Percentiles rank a stretch among this genome's conserved stretches.
Evolutionary conservation across 1,140 invertebrate species (phyloP).

Genomic region (Galleria mellonella): DNA sequence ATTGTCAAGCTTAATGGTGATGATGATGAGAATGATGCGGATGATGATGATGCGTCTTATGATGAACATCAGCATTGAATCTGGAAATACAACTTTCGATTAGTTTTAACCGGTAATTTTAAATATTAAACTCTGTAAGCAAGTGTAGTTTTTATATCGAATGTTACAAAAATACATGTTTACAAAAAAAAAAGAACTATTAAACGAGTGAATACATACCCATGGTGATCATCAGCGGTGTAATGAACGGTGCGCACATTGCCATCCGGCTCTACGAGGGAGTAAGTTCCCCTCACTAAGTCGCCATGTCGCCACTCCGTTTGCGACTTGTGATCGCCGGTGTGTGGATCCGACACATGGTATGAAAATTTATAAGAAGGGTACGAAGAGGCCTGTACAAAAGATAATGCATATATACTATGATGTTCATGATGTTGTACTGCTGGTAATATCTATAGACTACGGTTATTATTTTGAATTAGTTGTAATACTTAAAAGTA

Average conservation of each 20-base stretch:
- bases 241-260: slow-evolving; percentile 68
- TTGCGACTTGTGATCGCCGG: slow-evolving; percentile 38
- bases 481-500: too few species aligned
- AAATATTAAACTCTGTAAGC: too few species aligned
- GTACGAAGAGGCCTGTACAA: slow-evolving; percentile 8
- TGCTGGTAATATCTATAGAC: too few species aligned
- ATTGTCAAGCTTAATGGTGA: slow-evolving; percentile 20
- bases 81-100: slow-evolving; percentile 18
- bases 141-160: too few species aligned
- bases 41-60: slow-evolving; percentile 30
- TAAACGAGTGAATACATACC: slow-evolving; percentile 24
- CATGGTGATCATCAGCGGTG: slow-evolving; percentile 49
- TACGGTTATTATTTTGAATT: too few species aligned
- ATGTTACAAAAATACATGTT: too few species aligned
- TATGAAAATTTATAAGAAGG: slow-evolving; percentile 69
- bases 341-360: slow-evolving; percentile 68
- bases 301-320: slow-evolving; percentile 72
- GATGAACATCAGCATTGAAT: slow-evolving; percentile 39
- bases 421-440: too few species aligned
- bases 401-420: too few species aligned
- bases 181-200: too few species aligned
- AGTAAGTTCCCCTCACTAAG: slow-evolving; percentile 69
- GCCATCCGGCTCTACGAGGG: slow-evolving; percentile 70
- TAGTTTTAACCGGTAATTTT: background rate
- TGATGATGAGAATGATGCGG: slow-evolving; percentile 20